Evolutionary conservation across 2,113 vertebrate species (phyloP), one percentile per base, ranked within the genome.

Genomic region (Pampusana beccarii): DNA sequence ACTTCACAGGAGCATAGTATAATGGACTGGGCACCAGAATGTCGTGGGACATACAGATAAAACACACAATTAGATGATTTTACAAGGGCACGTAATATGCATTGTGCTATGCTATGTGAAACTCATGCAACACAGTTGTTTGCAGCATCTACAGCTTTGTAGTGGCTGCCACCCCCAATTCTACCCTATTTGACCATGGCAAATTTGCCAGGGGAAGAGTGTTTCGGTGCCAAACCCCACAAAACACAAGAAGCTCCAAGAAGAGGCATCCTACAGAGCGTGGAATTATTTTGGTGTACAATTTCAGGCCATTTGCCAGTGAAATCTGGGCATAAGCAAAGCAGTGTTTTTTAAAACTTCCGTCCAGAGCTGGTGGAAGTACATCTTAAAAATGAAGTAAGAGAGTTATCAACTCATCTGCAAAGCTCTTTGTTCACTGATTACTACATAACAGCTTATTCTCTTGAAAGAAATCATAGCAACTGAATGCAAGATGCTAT

Each of bases 401-500:
- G 60, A 60, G 71, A 57, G 25, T 69, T 73, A 80, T 51, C 75
- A 74, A 64, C 70, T 95, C 80, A 42, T 50, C 60, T 60, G 36
- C 50, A 95, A 71, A 96, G 70, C 44, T 92, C 36, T 96, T 93
- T 95, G 61, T 95, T 97, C 90, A 83, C 73, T 44, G 46, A 53
- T 54, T 86, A 72, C 84, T 85, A 66, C 57, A 88, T 90, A 96
- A 54, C 67, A 93, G 51, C n/a, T 62, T n/a, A 38, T 93, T 93
- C 80, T 94, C 67, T 86, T 94, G 87, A 88, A 96, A 95, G 57
- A 96, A 95, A 93, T 81, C 66, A 69, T 84, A 96, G 78, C 82
- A 96, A 91, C 85, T 95, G 96, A 94, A 96, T 86, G 60, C 42
- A 95, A 92, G 79, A 93, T 96, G 86, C 53, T 97, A 94, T 96